Evolutionary conservation across 23 tunicate species (phyloP).

Genomic region (Oikopleura vanhoeffeni): DNA sequence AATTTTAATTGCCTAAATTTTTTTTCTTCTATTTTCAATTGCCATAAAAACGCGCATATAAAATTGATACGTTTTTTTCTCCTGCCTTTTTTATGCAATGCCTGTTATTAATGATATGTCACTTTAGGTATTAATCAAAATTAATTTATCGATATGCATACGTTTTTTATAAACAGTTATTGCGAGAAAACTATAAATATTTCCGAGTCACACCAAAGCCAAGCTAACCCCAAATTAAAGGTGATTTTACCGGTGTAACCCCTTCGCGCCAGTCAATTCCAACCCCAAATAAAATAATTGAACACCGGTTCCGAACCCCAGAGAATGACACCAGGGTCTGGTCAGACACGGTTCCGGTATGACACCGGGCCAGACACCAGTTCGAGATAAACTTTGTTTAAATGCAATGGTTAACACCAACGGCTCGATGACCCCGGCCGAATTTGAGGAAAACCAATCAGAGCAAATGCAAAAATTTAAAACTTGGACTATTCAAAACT

Average conservation of each 20-base stretch:
- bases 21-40: no score
- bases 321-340: slow-evolving; percentile 59
- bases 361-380: slow-evolving; percentile 76
- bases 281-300: slow-evolving; percentile 72
- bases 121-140: no score
- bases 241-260: slow-evolving; percentile 74
- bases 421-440: slow-evolving; percentile 49
- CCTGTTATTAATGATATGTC: no score
- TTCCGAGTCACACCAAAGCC: no score
- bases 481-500: slow-evolving; percentile 26
- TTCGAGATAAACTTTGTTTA: slow-evolving; percentile 70
- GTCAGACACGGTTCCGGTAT: slow-evolving; percentile 15
- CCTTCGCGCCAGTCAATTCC: slow-evolving; percentile 39
- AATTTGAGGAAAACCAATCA: slow-evolving; percentile 24
- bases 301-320: slow-evolving; percentile 45
- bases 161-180: no score
- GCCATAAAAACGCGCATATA: no score
- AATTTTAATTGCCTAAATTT: no score
- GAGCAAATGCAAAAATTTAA: slow-evolving; percentile 30
- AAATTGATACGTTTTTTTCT: no score
- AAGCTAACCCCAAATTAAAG: no score
- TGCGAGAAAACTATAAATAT: no score
- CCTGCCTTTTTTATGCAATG: no score
- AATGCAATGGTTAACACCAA: slow-evolving; percentile 28
- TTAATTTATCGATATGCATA: no score